Percentiles rank a stretch among this genome's conserved stretches.
phyloP scores from a whole-genome alignment of 2,797 vertebrate species.

The Gastrophryne carolinensis region DNA sequence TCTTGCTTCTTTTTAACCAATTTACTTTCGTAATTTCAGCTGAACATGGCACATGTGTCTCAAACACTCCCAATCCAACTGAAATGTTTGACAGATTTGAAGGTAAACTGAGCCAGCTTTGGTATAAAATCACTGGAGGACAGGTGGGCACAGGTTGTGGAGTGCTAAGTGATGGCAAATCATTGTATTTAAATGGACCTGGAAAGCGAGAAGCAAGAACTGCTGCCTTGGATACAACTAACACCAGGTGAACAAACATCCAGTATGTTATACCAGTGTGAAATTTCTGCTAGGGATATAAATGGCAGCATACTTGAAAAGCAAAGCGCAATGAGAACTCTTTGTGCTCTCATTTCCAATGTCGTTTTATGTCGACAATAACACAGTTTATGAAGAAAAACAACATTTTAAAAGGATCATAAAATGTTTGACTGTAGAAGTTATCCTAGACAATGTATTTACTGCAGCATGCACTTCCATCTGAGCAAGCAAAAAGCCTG shows the following conservation, averaged over 20 bases:
- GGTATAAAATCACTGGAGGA: slow-evolving; percentile 90
- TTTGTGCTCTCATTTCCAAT: not conserved
- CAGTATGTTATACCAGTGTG: not conserved
- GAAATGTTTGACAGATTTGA: slow-evolving; percentile 96
- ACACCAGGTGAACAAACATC: slow-evolving; percentile 77
- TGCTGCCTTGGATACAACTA: slow-evolving; percentile 88
- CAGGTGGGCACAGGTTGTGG: slow-evolving; percentile 89
- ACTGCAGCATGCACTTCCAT: not conserved
- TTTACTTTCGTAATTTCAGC: slow-evolving; percentile 67
- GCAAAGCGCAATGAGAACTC: not conserved
- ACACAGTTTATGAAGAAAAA: not conserved
- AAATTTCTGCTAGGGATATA: not conserved
- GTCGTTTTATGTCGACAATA: not conserved
- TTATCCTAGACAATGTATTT: not conserved
- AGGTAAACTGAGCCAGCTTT: slow-evolving; percentile 91
- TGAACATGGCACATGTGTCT: slow-evolving; percentile 90
- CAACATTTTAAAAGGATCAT: not conserved
- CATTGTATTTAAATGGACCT: slow-evolving; percentile 89
- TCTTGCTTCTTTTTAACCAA: not conserved
- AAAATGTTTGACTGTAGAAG: not conserved
- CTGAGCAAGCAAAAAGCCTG: not conserved
- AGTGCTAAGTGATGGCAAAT: slow-evolving; percentile 86
- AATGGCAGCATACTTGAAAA: not conserved
- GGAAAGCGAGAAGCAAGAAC: slow-evolving; percentile 90
- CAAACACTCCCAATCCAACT: slow-evolving; percentile 80